Conservation (phyloP, 2,888 invertebrate genomes). For the Chydorus sphaericus region DNA sequence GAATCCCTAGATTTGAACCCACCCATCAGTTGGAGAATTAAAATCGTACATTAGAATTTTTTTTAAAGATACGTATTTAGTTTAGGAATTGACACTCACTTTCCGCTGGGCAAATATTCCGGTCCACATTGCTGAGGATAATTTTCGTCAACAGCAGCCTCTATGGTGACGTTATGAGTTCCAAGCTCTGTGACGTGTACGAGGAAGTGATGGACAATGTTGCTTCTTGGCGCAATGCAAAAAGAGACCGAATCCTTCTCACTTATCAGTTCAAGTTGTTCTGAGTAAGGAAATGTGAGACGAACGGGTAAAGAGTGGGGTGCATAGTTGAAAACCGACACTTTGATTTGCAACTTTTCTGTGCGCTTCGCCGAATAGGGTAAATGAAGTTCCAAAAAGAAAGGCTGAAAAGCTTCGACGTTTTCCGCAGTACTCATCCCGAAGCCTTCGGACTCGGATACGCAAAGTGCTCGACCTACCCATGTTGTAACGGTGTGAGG, state of each 20-base stretch:
- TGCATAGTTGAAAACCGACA: conserved; percentile 56
- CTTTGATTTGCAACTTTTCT: conserved; percentile 46
- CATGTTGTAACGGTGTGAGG: conserved; percentile 48
- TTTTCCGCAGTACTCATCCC: conserved; percentile 34
- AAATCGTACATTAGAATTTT: background rate
- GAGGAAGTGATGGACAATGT: background rate
- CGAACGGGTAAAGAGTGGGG: conserved; percentile 50
- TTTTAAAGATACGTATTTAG: background rate
- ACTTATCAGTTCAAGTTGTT: conserved; percentile 9
- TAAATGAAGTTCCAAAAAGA: conserved; percentile 53
- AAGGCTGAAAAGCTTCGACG: conserved; percentile 48
- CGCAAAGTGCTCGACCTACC: conserved; percentile 41
- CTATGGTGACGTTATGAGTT: conserved; percentile 37
- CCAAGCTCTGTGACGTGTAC: conserved; percentile 28
- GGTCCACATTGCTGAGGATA: conserved; percentile 36
- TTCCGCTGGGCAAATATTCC: conserved; percentile 32
- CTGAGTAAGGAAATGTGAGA: conserved; percentile 17
- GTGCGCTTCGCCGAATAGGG: conserved; percentile 50
- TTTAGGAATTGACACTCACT: conserved; percentile 24
- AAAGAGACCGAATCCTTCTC: conserved; percentile 4
- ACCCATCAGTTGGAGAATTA: conserved; percentile 1
- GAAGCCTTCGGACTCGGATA: conserved; percentile 28
- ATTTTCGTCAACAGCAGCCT: conserved; percentile 33
- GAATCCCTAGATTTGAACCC: conserved; percentile 36
- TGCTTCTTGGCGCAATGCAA: conserved; percentile 3